phyloP scores from a whole-genome alignment of 1,140 invertebrate genomes.

The Eurosta solidaginis region DNA sequence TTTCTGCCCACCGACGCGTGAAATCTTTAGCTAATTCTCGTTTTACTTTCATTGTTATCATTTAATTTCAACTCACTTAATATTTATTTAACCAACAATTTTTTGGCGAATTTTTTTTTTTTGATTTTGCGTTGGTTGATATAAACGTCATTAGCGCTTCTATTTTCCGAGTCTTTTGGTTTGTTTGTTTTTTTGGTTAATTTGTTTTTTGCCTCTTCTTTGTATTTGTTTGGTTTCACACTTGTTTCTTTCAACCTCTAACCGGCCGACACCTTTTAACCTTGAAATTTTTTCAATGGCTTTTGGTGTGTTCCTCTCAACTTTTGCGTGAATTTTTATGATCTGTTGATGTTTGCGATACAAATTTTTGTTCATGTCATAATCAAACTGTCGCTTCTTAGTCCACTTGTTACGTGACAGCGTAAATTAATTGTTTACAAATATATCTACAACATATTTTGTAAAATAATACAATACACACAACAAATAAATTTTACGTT shows the following conservation, averaged over 20 bases:
- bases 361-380: neutral
- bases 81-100: neutral
- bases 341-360: neutral
- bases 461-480: neutral
- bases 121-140: neutral
- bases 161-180: neutral
- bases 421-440: neutral
- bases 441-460: neutral
- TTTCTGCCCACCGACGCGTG: neutral
- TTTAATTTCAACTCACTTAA: neutral
- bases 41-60: neutral
- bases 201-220: neutral
- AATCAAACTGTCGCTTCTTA: neutral
- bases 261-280: neutral
- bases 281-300: neutral
- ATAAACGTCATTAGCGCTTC: too few relatives aligned
- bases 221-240: neutral
- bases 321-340: neutral
- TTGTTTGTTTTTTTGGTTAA: neutral
- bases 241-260: neutral
- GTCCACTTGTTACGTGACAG: slow-evolving; percentile 18
- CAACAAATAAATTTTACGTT: too few relatives aligned
- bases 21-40: neutral
- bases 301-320: neutral
- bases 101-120: neutral